phyloP scores from a whole-genome alignment of 2,797 vertebrate species.

The Cyprinodon diabolis region DNA sequence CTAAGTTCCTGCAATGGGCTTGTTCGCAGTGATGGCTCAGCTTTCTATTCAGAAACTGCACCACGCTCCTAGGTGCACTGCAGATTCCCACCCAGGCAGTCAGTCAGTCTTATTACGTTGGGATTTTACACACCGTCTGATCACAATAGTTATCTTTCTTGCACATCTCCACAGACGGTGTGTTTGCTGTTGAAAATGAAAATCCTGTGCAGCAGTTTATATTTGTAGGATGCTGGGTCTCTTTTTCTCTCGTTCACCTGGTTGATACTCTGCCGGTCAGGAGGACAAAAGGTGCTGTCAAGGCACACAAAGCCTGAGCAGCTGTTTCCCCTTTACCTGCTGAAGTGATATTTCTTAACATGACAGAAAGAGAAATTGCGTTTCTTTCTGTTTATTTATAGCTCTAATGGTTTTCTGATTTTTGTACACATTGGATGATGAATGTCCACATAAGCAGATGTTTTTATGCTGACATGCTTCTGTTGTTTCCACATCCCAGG shows the following conservation, averaged over 20 bases:
- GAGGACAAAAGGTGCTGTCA: conserved; percentile 40
- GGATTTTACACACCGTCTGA: conserved; percentile 72
- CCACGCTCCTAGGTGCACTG: conserved; percentile 75
- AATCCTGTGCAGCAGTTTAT: conserved; percentile 60
- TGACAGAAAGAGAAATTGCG: neutral
- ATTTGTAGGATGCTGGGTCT: conserved; percentile 35
- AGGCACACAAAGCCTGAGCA: conserved; percentile 31
- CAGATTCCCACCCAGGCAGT: conserved; percentile 70
- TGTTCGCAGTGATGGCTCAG: conserved; percentile 76
- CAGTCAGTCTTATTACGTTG: conserved; percentile 70
- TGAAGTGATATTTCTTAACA: conserved; percentile 14
- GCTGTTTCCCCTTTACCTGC: conserved; percentile 21
- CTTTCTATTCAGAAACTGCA: conserved; percentile 78
- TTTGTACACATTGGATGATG: neutral
- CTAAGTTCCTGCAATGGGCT: conserved; percentile 74
- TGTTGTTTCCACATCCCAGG: conserved; percentile 75
- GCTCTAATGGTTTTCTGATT: conserved; percentile 7
- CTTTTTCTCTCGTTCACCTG: conserved; percentile 9
- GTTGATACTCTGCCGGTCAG: conserved; percentile 43
- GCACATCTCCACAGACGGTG: conserved; percentile 70
- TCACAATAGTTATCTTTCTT: conserved; percentile 71
- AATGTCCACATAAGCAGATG: conserved; percentile 13
- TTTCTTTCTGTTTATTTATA: neutral
- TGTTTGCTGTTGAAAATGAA: conserved; percentile 71
- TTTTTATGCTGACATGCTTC: conserved; percentile 20